These are phyloP conservation scores for Tetramorium alpestre DNA, from an alignment of 1,140 invertebrate species.

Conservation along the genomic window DNA sequence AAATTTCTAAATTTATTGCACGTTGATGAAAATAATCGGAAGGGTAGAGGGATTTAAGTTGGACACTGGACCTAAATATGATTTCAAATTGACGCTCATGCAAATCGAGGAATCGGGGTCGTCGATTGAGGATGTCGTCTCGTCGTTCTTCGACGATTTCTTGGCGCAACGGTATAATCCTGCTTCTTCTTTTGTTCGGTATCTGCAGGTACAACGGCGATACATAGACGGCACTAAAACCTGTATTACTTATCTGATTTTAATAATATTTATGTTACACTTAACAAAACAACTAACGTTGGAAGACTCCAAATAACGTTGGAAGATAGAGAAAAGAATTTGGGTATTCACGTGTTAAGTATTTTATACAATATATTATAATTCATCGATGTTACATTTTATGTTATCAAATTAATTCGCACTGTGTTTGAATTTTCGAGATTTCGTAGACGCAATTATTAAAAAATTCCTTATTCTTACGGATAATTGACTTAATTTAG, in stretches of 20 bases:
- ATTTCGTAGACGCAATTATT: neutral
- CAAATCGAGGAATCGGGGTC: slow-evolving; percentile 49
- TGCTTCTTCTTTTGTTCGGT: slow-evolving; percentile 28
- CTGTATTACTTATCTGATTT: slow-evolving; percentile 4
- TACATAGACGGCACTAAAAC: neutral
- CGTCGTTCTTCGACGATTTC: slow-evolving; percentile 21
- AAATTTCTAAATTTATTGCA: neutral
- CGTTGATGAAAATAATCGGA: neutral
- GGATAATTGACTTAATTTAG: neutral
- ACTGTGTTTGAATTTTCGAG: neutral
- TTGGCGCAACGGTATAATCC: slow-evolving; percentile 34
- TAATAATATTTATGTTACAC: neutral
- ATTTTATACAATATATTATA: neutral
- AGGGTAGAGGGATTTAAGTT: neutral
- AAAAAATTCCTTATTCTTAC: neutral
- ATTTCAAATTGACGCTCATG: slow-evolving; percentile 14
- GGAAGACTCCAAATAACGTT: neutral
- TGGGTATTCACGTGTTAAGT: neutral
- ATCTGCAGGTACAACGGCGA: neutral
- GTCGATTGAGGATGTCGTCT: slow-evolving; percentile 42
- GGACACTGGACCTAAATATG: neutral
- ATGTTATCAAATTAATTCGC: neutral
- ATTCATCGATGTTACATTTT: neutral
- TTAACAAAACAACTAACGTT: neutral
- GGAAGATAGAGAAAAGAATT: neutral